phyloP scores from a whole-genome alignment of 1,140 invertebrate genomes.

The Pentalonia nigronervosa region DNA sequence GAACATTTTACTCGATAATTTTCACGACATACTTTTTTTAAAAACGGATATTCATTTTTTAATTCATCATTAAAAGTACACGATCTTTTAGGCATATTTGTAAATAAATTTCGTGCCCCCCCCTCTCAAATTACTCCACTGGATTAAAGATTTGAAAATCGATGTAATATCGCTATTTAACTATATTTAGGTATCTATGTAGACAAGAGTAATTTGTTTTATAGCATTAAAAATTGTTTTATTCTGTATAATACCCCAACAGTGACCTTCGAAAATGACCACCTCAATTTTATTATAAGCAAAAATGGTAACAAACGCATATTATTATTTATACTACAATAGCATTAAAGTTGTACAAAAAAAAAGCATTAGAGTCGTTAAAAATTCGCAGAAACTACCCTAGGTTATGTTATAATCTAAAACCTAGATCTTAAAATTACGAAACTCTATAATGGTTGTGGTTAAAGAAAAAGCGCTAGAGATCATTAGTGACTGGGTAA shows the following conservation, averaged over 20 bases:
- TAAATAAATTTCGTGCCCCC: too few species aligned
- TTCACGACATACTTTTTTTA: too few species aligned
- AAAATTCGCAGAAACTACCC: constrained; percentile 17
- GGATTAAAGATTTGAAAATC: not conserved
- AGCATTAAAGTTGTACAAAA: not conserved
- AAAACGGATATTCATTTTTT: too few species aligned
- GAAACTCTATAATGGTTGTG: not conserved
- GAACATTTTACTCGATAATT: too few species aligned
- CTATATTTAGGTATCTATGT: not conserved
- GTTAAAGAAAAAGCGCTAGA: constrained; percentile 9
- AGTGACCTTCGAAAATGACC: not conserved
- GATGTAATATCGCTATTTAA: not conserved
- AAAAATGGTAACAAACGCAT: not conserved
- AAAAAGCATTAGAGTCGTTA: constrained; percentile 17
- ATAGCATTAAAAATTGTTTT: not conserved
- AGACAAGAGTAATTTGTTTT: not conserved
- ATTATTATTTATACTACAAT: not conserved
- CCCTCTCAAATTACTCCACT: too few species aligned
- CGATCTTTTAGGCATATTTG: too few species aligned
- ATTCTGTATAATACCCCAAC: not conserved
- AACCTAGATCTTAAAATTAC: constrained; percentile 35
- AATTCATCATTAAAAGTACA: too few species aligned
- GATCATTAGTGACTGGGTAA: constrained; percentile 30
- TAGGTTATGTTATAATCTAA: not conserved
- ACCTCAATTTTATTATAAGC: not conserved